These are phyloP conservation scores for Alauda arvensis DNA, from an alignment of 2,797 vertebrate species.

Conservation along the genomic window DNA sequence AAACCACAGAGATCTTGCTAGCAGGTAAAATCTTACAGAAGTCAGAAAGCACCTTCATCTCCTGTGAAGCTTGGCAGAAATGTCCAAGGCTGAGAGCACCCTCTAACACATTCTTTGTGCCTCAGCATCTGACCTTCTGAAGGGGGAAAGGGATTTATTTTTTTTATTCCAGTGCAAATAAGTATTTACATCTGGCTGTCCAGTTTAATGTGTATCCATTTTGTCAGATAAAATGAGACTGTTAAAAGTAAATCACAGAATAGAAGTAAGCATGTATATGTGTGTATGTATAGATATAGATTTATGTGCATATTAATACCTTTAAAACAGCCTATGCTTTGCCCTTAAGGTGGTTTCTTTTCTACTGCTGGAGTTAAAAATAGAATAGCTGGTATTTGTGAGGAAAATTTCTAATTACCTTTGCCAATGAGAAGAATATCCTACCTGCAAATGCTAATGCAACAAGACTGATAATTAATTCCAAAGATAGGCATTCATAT, in stretches of 20 bases:
- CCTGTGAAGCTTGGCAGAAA: neutral
- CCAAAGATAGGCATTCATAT: neutral
- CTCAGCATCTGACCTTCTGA: neutral
- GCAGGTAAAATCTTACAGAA: neutral
- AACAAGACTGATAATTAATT: slow-evolving; percentile 18
- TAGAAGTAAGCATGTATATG: neutral
- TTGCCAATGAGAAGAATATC: neutral
- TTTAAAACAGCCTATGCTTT: neutral
- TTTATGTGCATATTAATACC: neutral
- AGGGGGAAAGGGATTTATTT: neutral
- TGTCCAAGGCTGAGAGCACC: neutral
- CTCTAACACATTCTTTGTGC: neutral
- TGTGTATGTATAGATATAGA: neutral
- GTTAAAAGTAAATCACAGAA: neutral
- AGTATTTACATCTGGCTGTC: neutral
- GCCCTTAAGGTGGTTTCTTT: neutral
- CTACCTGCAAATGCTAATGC: slow-evolving; percentile 7
- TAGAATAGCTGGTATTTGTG: neutral
- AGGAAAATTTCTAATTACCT: neutral
- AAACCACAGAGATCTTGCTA: accelerated
- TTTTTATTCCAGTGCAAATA: neutral
- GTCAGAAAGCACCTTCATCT: neutral
- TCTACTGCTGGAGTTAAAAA: neutral
- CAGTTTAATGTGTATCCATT: neutral
- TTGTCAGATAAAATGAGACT: neutral